Evolutionary conservation across 2,113 vertebrate genomes (phyloP).

Genomic region (Dicerorhinus sumatrensis): DNA sequence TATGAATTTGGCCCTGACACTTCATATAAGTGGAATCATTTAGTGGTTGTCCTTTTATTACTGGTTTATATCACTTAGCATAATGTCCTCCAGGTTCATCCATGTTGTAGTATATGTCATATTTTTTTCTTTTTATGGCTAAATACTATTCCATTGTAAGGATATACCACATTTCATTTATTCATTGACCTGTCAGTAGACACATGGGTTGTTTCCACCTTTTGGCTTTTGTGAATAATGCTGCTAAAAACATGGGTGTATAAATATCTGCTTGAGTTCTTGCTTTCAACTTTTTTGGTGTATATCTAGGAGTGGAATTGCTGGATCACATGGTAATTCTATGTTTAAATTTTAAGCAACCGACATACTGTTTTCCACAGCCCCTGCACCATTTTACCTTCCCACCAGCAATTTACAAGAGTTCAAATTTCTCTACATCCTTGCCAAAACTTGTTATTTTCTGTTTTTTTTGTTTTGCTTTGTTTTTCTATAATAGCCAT

Average conservation of each 20-base stretch:
- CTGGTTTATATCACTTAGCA: background rate
- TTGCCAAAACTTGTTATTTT: background rate
- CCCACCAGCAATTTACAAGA: background rate
- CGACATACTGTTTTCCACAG: background rate
- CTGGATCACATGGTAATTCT: background rate
- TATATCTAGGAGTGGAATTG: background rate
- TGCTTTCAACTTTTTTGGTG: background rate
- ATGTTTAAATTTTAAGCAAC: background rate
- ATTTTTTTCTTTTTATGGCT: background rate
- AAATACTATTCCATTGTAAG: background rate
- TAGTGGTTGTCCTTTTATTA: background rate
- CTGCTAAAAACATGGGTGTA: background rate
- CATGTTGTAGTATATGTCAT: background rate
- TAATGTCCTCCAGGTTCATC: background rate
- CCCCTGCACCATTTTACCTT: background rate
- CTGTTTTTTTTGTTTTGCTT: background rate
- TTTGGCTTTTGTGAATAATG: background rate
- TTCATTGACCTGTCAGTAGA: background rate
- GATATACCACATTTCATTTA: background rate
- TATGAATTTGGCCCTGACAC: background rate
- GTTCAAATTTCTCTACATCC: background rate
- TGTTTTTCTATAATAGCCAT: background rate
- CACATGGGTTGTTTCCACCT: background rate
- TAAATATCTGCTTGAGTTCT: background rate
- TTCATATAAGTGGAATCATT: no score